Conservation (phyloP, 2,113 vertebrate genomes). For the Chunga burmeisteri region DNA sequence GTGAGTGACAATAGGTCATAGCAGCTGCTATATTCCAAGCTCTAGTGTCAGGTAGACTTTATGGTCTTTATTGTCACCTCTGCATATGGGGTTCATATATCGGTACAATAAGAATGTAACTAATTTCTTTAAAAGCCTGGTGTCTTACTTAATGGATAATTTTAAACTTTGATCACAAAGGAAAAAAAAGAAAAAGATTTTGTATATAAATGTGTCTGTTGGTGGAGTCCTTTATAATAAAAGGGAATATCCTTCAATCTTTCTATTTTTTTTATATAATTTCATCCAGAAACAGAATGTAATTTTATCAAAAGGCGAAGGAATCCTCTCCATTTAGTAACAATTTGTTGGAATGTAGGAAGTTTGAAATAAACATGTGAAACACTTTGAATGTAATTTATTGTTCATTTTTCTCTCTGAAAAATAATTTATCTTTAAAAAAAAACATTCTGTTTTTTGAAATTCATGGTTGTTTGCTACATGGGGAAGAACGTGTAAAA, state of each 20-base stretch:
- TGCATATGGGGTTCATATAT: neutral
- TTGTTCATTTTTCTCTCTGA: neutral
- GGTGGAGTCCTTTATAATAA: neutral
- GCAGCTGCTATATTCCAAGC: neutral
- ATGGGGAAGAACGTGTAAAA: neutral
- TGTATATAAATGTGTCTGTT: neutral
- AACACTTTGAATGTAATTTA: neutral
- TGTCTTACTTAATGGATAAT: neutral
- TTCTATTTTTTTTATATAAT: neutral
- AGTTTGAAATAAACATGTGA: neutral
- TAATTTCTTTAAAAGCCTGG: neutral
- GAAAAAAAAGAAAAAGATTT: neutral
- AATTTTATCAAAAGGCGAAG: neutral
- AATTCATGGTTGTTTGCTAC: neutral
- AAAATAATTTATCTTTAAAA: neutral
- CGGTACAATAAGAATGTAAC: neutral
- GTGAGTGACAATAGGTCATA: neutral
- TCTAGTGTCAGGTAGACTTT: neutral
- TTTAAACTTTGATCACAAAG: neutral
- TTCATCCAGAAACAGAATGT: neutral
- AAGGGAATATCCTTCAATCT: fast-evolving
- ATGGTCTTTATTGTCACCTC: neutral
- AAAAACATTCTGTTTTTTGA: neutral
- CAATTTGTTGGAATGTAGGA: neutral
- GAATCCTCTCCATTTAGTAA: neutral